phyloP scores from a whole-genome alignment of 2,888 invertebrate genomes.

The Vesta saturnalis region DNA sequence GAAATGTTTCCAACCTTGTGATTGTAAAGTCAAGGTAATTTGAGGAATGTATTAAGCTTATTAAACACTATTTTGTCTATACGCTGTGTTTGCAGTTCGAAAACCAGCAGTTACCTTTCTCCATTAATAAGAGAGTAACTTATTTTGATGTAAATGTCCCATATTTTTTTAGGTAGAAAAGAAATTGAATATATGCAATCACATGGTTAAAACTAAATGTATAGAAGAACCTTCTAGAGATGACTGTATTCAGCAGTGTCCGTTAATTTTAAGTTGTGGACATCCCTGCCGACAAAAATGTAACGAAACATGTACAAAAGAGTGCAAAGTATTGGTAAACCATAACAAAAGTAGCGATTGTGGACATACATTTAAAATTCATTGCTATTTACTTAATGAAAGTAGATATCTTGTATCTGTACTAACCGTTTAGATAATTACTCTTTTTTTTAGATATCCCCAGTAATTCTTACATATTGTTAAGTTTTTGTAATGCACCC shows the following conservation, averaged over 20 bases:
- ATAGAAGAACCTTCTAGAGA: slow-evolving; percentile 51
- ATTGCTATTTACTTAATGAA: slow-evolving; percentile 55
- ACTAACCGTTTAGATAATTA: background rate
- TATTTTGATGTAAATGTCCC: too few species aligned
- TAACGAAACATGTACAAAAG: slow-evolving; percentile 54
- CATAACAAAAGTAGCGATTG: slow-evolving; percentile 59
- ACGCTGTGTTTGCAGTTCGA: too few species aligned
- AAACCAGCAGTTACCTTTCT: too few species aligned
- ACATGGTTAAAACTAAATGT: slow-evolving; percentile 62
- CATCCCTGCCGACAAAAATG: slow-evolving; percentile 64
- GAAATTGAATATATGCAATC: slow-evolving; percentile 57
- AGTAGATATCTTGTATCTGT: slow-evolving; percentile 37
- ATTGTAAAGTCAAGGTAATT: background rate
- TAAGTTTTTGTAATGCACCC: slow-evolving; percentile 61
- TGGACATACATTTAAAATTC: slow-evolving; percentile 63
- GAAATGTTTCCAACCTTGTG: background rate
- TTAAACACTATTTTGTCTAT: too few species aligned
- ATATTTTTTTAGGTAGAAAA: background rate
- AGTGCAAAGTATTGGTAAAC: slow-evolving; percentile 57
- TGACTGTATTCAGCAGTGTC: slow-evolving; percentile 62
- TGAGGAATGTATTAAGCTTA: too few species aligned
- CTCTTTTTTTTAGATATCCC: slow-evolving; percentile 5
- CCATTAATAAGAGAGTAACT: too few species aligned
- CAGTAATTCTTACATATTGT: slow-evolving; percentile 45
- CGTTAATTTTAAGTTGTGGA: slow-evolving; percentile 62